These are phyloP conservation scores for Phalera bucephala DNA, from an alignment of 2,888 invertebrate species.

Conservation along the genomic window DNA sequence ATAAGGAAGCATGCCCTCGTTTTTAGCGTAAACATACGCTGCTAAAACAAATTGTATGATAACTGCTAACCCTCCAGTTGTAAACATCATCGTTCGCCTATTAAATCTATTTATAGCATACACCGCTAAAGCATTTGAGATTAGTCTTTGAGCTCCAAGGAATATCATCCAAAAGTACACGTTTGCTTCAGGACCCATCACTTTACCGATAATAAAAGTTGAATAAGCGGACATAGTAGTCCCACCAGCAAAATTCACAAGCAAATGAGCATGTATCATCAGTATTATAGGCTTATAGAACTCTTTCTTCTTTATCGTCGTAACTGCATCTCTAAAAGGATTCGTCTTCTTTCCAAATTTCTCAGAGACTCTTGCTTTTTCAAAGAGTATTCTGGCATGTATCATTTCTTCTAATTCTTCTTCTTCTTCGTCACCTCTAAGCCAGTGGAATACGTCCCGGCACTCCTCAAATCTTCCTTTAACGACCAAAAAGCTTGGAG, in stretches of 20 bases:
- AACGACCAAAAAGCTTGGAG: constrained; percentile 85
- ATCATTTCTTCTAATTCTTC: constrained; percentile 64
- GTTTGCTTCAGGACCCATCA: constrained; percentile 80
- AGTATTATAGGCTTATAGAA: constrained; percentile 82
- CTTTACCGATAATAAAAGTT: constrained; percentile 78
- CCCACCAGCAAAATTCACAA: constrained; percentile 85
- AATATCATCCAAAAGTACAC: constrained; percentile 84
- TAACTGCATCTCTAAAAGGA: constrained; percentile 12
- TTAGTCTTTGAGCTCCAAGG: constrained; percentile 83
- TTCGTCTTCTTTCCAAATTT: constrained; percentile 19
- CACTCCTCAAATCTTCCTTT: constrained; percentile 78
- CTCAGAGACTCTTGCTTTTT: constrained; percentile 25
- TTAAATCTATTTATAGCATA: constrained; percentile 81
- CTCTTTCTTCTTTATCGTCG: constrained; percentile 54
- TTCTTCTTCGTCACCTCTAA: constrained; percentile 72
- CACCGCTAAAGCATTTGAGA: constrained; percentile 82
- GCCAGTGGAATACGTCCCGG: constrained; percentile 76
- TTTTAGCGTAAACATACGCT: constrained; percentile 52
- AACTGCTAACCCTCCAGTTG: constrained; percentile 80
- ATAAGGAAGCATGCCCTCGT: constrained; percentile 33
- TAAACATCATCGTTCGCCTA: constrained; percentile 81
- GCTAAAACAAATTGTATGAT: constrained; percentile 78
- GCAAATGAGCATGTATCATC: constrained; percentile 82
- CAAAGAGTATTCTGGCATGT: constrained; percentile 33
- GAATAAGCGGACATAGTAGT: constrained; percentile 86